A percentile compares a stretch with the other conserved stretches of the same genome.
Conservation (phyloP, 2,797 vertebrate species). For the Mormyrus hasselquistii region DNA sequence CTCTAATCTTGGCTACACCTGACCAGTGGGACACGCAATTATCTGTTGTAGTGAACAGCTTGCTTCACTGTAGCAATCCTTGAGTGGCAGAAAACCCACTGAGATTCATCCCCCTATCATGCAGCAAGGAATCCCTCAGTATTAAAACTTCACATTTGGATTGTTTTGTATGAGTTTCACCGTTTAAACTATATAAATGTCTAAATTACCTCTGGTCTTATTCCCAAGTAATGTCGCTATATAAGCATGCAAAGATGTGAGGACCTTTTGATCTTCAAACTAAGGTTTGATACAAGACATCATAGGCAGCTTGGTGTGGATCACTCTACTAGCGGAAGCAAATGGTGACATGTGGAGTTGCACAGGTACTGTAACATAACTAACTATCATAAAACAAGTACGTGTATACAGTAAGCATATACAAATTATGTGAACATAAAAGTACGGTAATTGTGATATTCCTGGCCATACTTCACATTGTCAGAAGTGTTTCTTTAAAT, state of each 20-base stretch:
- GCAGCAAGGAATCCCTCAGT: background rate
- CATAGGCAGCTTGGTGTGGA: background rate
- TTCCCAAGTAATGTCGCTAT: background rate
- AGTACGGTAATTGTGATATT: background rate
- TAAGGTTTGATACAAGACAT: background rate
- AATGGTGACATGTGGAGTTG: background rate
- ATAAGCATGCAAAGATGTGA: background rate
- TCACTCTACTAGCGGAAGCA: background rate
- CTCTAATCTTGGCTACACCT: conserved; percentile 16
- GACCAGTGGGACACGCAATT: conserved; percentile 25
- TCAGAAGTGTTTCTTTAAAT: background rate
- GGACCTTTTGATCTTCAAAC: background rate
- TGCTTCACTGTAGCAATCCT: background rate
- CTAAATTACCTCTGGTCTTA: background rate
- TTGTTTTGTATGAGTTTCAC: background rate
- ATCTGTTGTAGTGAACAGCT: conserved; percentile 21
- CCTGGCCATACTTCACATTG: background rate
- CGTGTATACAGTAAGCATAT: background rate
- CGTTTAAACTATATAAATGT: background rate
- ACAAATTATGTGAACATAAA: background rate
- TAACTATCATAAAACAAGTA: background rate
- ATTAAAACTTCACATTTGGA: background rate
- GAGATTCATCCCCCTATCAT: background rate
- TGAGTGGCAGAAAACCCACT: background rate
- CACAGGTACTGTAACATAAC: background rate